These are phyloP conservation scores for Aleadryas rufinucha DNA, from an alignment of 2,113 vertebrate genomes.

Conservation along the genomic window DNA sequence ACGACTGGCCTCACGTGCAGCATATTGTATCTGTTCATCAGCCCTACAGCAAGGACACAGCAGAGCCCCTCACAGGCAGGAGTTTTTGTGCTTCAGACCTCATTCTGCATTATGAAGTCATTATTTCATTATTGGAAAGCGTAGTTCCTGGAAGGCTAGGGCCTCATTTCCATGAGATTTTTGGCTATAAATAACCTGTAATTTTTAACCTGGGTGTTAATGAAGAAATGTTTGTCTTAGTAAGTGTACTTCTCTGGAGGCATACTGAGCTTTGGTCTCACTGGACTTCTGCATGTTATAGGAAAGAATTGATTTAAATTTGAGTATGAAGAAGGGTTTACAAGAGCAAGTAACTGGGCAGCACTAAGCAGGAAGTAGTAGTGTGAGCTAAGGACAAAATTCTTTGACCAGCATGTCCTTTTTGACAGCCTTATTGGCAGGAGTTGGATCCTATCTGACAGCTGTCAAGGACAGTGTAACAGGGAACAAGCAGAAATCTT, in stretches of 20 bases:
- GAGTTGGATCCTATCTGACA: background rate
- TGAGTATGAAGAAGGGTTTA: background rate
- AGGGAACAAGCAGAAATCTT: background rate
- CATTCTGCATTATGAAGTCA: background rate
- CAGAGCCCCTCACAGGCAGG: background rate
- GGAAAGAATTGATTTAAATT: background rate
- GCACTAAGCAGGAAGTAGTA: background rate
- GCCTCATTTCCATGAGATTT: background rate
- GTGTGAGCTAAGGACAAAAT: background rate
- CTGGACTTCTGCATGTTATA: background rate
- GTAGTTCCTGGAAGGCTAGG: background rate
- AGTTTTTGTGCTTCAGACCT: background rate
- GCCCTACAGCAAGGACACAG: background rate
- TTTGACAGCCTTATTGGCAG: background rate
- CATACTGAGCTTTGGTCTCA: background rate
- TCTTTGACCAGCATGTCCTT: background rate
- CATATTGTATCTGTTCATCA: background rate
- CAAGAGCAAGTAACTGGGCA: background rate
- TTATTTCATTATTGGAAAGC: background rate
- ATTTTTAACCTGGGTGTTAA: background rate
- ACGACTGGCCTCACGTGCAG: rapidly evolving
- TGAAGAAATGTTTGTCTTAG: background rate
- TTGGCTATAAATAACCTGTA: background rate
- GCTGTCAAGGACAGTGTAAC: background rate
- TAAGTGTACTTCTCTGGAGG: background rate